A percentile compares a stretch with the other conserved stretches of the same genome.
phyloP scores from a whole-genome alignment of 2,113 vertebrate genomes.

The Corythornis cristatus region DNA sequence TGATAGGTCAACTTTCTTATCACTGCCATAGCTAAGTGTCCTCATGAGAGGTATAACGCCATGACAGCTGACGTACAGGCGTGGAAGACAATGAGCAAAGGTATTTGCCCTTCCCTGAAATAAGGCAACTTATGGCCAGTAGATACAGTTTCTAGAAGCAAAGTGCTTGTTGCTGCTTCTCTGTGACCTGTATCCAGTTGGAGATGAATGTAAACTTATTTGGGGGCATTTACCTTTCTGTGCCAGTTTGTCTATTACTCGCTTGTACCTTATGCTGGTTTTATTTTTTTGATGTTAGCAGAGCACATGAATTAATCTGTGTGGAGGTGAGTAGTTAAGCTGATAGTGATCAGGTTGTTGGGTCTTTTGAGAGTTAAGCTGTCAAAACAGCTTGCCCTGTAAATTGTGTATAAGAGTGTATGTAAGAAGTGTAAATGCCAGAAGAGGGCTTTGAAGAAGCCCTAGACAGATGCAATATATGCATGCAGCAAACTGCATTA shows the following conservation, averaged over 20 bases:
- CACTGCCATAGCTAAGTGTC: conserved; percentile 73
- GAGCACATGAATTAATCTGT: conserved; percentile 64
- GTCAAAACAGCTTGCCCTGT: conserved; percentile 62
- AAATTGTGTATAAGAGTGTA: conserved; percentile 69
- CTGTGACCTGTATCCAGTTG: conserved; percentile 73
- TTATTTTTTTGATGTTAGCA: conserved; percentile 70
- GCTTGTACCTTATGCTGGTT: conserved; percentile 67
- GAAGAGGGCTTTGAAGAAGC: conserved; percentile 47
- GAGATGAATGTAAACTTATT: conserved; percentile 78
- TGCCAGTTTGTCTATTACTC: conserved; percentile 74
- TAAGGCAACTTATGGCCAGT: conserved; percentile 72
- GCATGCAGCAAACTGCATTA: conserved; percentile 75
- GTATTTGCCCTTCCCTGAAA: conserved; percentile 60
- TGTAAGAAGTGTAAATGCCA: conserved; percentile 61
- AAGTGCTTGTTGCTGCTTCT: conserved; percentile 16
- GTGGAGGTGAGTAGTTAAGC: conserved; percentile 57
- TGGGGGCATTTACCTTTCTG: conserved; percentile 79
- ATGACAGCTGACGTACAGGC: conserved; percentile 48
- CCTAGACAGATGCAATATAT: conserved; percentile 69
- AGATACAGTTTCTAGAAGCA: conserved; percentile 40
- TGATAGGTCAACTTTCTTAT: conserved; percentile 72
- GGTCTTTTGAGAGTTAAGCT: conserved; percentile 64
- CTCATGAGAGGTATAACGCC: conserved; percentile 53
- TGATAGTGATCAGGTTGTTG: conserved; percentile 61
- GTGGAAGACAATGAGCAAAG: conserved; percentile 48